Evolutionary conservation across 35 echinoderm and acorn worm species (phyloP).

Genomic region (Apostichopus californicus): DNA sequence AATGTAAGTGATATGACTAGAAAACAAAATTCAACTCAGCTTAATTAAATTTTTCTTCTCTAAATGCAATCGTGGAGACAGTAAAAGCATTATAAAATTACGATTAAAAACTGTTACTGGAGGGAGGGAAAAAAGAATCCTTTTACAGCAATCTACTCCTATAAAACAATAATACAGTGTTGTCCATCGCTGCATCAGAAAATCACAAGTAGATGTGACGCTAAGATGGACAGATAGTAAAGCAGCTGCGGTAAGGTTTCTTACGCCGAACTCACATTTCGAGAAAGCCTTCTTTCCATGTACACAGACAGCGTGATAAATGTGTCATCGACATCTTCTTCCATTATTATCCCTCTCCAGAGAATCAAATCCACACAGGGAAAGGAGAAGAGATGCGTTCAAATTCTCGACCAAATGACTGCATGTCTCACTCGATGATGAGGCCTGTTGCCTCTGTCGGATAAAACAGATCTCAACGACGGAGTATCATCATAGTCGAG

Average conservation of each 20-base stretch:
- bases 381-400: constrained; percentile 12
- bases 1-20: too few species aligned
- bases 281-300: constrained; percentile 50
- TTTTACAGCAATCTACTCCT: too few species aligned
- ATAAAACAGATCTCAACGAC: constrained; percentile 13
- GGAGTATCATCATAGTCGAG: not conserved
- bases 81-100: too few species aligned
- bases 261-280: constrained; percentile 46
- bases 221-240: too few species aligned
- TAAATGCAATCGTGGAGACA: too few species aligned
- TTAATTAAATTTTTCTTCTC: too few species aligned
- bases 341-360: constrained; percentile 58
- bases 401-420: constrained; percentile 26
- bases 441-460: constrained; percentile 23
- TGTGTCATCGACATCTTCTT: constrained; percentile 54
- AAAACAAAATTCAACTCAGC: too few species aligned
- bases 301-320: constrained; percentile 52
- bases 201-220: too few species aligned
- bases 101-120: too few species aligned
- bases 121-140: too few species aligned
- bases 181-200: too few species aligned
- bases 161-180: too few species aligned
- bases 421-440: constrained; percentile 5
- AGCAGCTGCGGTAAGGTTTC: not conserved
- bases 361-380: constrained; percentile 49